Base-by-base conservation (phyloP, 2,797 vertebrate genomes). In the Gallinago nigripennis region DNA sequence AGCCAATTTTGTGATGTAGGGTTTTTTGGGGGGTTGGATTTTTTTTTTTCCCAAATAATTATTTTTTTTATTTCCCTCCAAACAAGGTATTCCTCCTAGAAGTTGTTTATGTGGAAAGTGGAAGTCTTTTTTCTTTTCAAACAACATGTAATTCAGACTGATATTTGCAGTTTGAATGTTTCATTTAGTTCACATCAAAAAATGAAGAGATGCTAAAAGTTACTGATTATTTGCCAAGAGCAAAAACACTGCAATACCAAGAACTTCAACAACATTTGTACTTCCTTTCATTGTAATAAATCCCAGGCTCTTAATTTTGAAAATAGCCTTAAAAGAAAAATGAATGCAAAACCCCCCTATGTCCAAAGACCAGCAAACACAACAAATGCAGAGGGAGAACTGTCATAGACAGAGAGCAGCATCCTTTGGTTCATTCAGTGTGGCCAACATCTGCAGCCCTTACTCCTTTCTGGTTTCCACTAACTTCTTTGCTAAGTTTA, bases 251-350 rank as follows among this genome's bases (percentile, higher is more conserved):
- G 8, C 6, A 33, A 50, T 43, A n/a, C 9, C 6, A 39, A 77
- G 70, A 19, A 8, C 0, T 0, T 1, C 24, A 58, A 4, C 24
- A 46, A 61, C 35, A 56, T 57, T 66, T 39, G 13, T 31, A 57
- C 15, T 86, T 83, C 14, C 24, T 82, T 78, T 83, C 46, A 70
- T 16, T 81, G 77, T 14, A 75, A 63, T 6, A 78, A 81, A 68
- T 69, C 8, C 15, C 9, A 73, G 6, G 6, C 58, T 81, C 86
- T 70, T 71, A 0, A 23, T 65, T 86, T 78, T 30, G 45, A 75
- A 88, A 88, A 73, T 3, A 83, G 41, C 7, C 35, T 66, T 50
- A 6, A 11, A 86, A 50, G 16, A 56, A 71, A 71, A 78, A 65
- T 9, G 3, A 81, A 48, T 16, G 3, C 8, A n/a, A 64, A 25